A percentile compares a stretch with the other conserved stretches of the same genome.
Evolutionary conservation across 2,113 vertebrate genomes (phyloP).

Genomic region (Tricholaema leucomelas): DNA sequence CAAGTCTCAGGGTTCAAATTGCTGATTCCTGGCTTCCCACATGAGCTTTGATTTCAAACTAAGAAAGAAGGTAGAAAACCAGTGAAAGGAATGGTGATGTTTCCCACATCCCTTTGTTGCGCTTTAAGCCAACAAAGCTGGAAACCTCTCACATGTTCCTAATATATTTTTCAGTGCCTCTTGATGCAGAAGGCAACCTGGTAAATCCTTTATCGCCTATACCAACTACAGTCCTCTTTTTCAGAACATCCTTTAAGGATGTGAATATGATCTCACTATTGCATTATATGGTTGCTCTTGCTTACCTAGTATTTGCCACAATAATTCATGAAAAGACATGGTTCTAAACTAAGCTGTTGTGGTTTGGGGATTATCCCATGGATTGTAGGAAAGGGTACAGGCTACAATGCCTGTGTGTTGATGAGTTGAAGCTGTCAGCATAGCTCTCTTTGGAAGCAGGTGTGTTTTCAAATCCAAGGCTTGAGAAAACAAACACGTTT

Average conservation of each 20-base stretch:
- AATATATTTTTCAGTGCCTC: not conserved
- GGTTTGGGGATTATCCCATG: not conserved
- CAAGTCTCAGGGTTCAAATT: not conserved
- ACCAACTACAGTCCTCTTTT: not conserved
- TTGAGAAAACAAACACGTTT: not conserved
- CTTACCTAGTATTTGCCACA: not conserved
- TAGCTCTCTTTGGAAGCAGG: not conserved
- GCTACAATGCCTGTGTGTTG: not conserved
- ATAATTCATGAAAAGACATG: not conserved
- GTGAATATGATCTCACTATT: not conserved
- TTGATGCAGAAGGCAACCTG: not conserved
- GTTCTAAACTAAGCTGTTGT: not conserved
- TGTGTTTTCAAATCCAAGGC: not conserved
- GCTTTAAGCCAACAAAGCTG: not conserved
- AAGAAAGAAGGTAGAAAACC: not conserved
- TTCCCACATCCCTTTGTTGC: not conserved
- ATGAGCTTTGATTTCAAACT: not conserved
- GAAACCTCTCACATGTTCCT: not conserved
- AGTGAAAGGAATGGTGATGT: not conserved
- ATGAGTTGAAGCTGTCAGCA: not conserved
- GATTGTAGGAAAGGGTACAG: not conserved
- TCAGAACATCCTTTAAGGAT: not conserved
- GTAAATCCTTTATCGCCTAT: not conserved
- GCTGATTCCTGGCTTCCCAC: not conserved
- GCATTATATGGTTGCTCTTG: not conserved